Evolutionary conservation across 2,113 vertebrate genomes (phyloP).

Genomic region (Tautogolabrus adspersus): DNA sequence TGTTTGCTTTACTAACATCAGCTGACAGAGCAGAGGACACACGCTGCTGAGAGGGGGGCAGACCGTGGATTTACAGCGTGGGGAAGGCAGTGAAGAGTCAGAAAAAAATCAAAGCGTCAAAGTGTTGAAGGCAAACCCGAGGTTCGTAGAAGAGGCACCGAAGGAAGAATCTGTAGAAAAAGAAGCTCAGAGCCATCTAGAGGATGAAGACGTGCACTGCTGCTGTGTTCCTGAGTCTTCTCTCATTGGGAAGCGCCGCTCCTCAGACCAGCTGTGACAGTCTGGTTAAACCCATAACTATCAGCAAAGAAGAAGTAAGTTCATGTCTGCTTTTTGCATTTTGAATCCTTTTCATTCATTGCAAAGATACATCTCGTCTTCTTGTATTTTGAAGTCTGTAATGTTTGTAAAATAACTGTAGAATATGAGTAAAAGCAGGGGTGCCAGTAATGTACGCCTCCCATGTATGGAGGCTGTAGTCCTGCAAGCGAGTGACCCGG

Average conservation of each 20-base stretch:
- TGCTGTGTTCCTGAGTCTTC: constrained; percentile 55
- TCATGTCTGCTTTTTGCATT: background rate
- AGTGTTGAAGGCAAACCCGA: background rate
- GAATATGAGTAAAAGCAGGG: too few relatives aligned
- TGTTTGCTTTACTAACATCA: constrained; percentile 51
- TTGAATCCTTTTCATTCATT: too few relatives aligned
- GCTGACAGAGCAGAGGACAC: background rate
- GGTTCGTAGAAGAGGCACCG: too few relatives aligned
- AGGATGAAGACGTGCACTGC: constrained; percentile 64
- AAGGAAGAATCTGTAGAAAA: background rate
- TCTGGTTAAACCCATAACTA: constrained; percentile 56
- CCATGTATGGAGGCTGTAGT: too few relatives aligned
- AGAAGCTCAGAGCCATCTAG: background rate
- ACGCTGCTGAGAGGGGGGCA: background rate
- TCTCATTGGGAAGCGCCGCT: constrained; percentile 49
- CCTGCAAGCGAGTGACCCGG: too few relatives aligned
- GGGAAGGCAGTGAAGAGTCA: background rate
- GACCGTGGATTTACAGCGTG: background rate
- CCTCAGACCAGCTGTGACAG: constrained; percentile 59
- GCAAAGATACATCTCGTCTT: too few relatives aligned
- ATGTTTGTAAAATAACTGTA: too few relatives aligned
- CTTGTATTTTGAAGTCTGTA: too few relatives aligned
- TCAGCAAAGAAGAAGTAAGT: constrained; percentile 68
- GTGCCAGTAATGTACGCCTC: too few relatives aligned
- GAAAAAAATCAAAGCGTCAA: background rate